Base-by-base conservation (phyloP, 2,797 vertebrate species). In the Brachyrhaphis roseni region DNA sequence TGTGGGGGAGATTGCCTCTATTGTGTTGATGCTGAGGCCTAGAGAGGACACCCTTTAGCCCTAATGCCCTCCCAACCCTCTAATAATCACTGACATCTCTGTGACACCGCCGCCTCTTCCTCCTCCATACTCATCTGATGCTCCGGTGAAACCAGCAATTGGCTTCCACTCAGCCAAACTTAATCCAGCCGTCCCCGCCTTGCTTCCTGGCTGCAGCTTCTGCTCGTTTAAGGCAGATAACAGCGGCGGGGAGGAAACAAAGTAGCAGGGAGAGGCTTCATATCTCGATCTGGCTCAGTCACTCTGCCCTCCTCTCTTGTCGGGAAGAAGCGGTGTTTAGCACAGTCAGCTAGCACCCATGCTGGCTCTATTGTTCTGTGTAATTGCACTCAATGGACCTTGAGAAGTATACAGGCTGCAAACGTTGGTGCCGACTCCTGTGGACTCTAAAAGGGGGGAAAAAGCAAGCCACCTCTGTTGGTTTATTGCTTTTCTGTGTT, bases 381-480 rank as follows among this genome's bases (percentile, higher is more conserved):
- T 94, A 95, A 95, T 94, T 95, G 93, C 91, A 91, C 88, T 92
- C 92, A 91, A 79, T 91, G 91, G 93, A 92, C 91, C 92, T 87
- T 89, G 85, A 93, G 87, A 87, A 87, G 87, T 78, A 87, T 88
- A 86, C 64, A 36, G 64, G 76, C 83, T 79, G 77, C 78, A 74
- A 62, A 39, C 20, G 36, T 59, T 31, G 73, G 62, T 74, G 57
- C 26, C 71, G 74, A 51, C 75, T 62, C 73, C 79, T 34, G 4
- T 36, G 77, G 59, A 62, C 59, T 62, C 57, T 62, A 34, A 62
- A 16, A 34, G 36, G 64, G 66, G 77, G 71, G 36, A 1, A 2
- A 82, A 75, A 70, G 68, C 45, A 36, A 76, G 26, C 41, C 28
- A 43, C 13, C 74, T 64, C 12, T 18, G n/a, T 31, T 23, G 83